Evolutionary conservation across 1,140 invertebrate genomes (phyloP), one percentile per base, ranked within the genome.

Genomic region (Hylaeus anthracinus): DNA sequence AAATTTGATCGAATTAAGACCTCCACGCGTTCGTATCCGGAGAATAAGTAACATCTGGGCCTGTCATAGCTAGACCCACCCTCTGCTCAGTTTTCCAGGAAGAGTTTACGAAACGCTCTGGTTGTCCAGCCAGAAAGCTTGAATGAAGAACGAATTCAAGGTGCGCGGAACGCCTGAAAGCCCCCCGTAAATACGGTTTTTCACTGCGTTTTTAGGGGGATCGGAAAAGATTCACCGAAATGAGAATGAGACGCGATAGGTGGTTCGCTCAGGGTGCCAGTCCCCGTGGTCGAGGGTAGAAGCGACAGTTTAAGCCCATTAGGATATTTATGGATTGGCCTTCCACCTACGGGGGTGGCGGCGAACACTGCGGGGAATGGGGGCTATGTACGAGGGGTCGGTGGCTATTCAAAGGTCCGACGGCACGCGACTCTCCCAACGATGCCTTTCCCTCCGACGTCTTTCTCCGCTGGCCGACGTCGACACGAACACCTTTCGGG

Each of bases 291-390:
- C 41, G 82, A 87, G 79, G 87, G 87, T 88, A 87, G 90, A 87
- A 85, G 89, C 89, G 90, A 91, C 90, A 92, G 88, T 90, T 92
- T 90, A 89, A 87, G 82, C 86, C 90, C 85, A 91, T 92, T 92
- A 92, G 88, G 89, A 88, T 92, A 92, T 92, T 92, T 91, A 92
- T 91, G 85, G 80, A 86, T 86, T 85, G 83, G 75, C 75, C 80
- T 75, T 82, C 71, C 71, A 60, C 63, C n/a, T 3, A 37, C 15
- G 39, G 9, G 26, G 8, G 53, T 10, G 67, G 66, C 71, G 56
- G 75, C 53, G 65, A 75, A 55, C 51, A 9, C 43, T 15, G 58
- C 45, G 12, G 14, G 71, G 15, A n/a, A 12, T 2, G 67, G 65
- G 78, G 74, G 15, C 63, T 48, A 66, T 77, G 78, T 78, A 75